Base-by-base conservation (phyloP, 1,140 invertebrate species). In the Magallana angulata region DNA sequence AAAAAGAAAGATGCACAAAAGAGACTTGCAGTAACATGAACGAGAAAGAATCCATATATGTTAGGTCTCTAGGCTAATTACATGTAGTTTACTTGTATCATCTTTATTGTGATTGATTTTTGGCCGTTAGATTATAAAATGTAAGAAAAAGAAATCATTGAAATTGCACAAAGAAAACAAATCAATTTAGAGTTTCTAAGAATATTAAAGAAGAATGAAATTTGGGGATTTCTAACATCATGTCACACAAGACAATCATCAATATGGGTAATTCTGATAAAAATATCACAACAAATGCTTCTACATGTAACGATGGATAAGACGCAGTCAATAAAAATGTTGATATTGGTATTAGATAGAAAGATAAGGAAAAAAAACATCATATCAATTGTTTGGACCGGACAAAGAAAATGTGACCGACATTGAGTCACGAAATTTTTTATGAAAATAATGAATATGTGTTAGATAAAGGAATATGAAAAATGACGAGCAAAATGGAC, bases 301-400 rank as follows among this genome's bases (percentile, higher is more conserved):
- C 57, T 6, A 24, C 18, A 24, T 24, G 18, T 24, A 24, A 24
- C 18, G 18, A 24, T 24, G 18, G 18, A 24, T 24, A 24, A 24
- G 18, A 24, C 18, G 18, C 18, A 24, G 18, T 24, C 18, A 24
- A 24, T 24, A 24, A 24, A 24, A 24, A 24, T 24, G 18, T 24
- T 24, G 18, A 24, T 24, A 24, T 24, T 24, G 18, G 18, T 24
- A 24, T 24, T 24, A 24, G 18, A 24, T 24, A 24, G 18, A 24
- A 24, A 24, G 5, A 36, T n/a, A 11, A 12, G 7, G 84, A 85
- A 85, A 48, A 11, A 0, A 7, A 1, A 4, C 60, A 68, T n/a
- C 68, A 86, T 58, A 90, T 90, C 14, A 90, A 89, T 85, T 85
- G 48, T 86, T 24, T 90, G 16, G 88, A 89, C 56, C 60, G 18